phyloP scores from a whole-genome alignment of 2,888 invertebrate genomes.

The Parascotia fuliginaria region DNA sequence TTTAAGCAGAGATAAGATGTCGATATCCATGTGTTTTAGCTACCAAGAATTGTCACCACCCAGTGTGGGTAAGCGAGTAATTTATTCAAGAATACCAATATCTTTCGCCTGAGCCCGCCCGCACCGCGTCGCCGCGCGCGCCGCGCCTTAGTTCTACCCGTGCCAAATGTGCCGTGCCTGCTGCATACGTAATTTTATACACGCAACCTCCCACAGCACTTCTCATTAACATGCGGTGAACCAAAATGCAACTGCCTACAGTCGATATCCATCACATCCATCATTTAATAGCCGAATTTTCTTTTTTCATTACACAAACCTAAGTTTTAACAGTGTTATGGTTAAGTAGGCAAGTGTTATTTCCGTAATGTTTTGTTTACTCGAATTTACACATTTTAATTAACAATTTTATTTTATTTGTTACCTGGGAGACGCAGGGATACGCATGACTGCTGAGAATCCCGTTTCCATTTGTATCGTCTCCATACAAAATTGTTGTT shows the following conservation, averaged over 20 bases:
- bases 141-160: conserved; percentile 68
- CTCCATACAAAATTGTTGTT: too few species aligned
- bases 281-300: conserved; percentile 18
- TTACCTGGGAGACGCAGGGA: too few species aligned
- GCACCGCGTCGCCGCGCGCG: too few species aligned
- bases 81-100: conserved; percentile 69
- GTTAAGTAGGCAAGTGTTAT: neutral
- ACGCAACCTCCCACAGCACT: neutral
- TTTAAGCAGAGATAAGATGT: neutral
- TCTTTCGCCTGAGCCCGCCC: too few species aligned
- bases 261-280: conserved; percentile 28
- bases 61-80: conserved; percentile 58
- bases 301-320: conserved; percentile 17
- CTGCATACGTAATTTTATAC: conserved; percentile 54
- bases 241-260: conserved; percentile 61
- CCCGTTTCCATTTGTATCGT: too few species aligned
- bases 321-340: conserved; percentile 19
- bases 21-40: too few species aligned
- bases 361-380: conserved; percentile 7
- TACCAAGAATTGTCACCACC: conserved; percentile 57
- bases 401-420: too few species aligned
- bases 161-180: conserved; percentile 65
- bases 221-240: conserved; percentile 58
- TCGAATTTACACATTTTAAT: neutral
- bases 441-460: too few species aligned